phyloP scores from a whole-genome alignment of 2,113 vertebrate genomes.

The Psilopogon haemacephalus region DNA sequence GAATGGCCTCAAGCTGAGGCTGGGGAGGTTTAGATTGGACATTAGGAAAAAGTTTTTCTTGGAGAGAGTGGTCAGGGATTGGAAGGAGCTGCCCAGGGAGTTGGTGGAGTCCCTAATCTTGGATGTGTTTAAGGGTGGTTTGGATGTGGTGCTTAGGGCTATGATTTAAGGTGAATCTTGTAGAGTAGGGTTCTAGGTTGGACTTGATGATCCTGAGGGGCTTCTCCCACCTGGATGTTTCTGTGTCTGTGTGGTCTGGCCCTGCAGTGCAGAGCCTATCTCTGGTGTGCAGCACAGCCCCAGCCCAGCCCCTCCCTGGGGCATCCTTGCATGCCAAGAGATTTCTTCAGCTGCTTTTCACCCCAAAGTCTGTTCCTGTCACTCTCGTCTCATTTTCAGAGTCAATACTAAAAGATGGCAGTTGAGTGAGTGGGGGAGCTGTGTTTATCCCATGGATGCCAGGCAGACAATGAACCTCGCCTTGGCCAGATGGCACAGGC shows the following conservation, averaged over 20 bases:
- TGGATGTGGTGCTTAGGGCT: no score
- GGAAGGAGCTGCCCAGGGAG: no score
- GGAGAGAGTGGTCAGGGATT: no score
- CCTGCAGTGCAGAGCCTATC: fast-evolving
- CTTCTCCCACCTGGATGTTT: no score
- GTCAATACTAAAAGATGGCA: not conserved
- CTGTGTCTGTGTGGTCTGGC: not conserved
- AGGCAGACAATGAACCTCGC: conserved; percentile 1
- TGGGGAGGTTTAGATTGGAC: no score
- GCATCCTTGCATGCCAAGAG: not conserved
- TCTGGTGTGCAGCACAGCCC: not conserved
- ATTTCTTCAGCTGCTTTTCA: not conserved
- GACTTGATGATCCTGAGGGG: no score
- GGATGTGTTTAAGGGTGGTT: no score
- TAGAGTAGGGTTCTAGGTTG: no score
- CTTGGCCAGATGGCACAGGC: not conserved
- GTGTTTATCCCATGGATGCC: not conserved
- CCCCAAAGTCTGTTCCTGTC: not conserved
- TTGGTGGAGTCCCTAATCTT: no score
- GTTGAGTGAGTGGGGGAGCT: not conserved
- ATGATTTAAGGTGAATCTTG: no score
- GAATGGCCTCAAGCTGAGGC: no score
- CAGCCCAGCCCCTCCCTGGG: fast-evolving
- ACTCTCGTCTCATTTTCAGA: not conserved
- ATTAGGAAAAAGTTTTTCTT: no score